Base-by-base conservation (phyloP, 1,140 invertebrate species). In the Meloidogyne floridensis region DNA sequence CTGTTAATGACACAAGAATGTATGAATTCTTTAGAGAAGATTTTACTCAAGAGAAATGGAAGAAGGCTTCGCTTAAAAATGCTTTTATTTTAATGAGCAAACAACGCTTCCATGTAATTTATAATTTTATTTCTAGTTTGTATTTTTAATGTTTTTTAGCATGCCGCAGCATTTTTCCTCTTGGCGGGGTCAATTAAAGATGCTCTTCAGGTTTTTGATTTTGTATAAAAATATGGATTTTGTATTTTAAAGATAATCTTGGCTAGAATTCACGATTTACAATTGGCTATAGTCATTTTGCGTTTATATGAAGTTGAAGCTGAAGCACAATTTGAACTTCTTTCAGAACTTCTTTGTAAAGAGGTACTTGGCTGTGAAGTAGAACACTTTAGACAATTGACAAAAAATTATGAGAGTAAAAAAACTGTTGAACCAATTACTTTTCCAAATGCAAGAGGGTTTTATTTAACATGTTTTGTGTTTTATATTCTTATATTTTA, bases 41-140 rank as follows among this genome's bases (percentile, higher is more conserved):
- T 89, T 99, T 99, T 88, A 91, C 91, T 2, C 93, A 97, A 90
- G 97, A 87, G 91, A 96, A 84, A 77, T 98, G 96, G 96, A 93
- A 96, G 8, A 98, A 96, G 90, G 96, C 96, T 5, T 97, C 97
- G 0, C 90, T 98, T 42, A 99, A 98, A 92, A 99, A 99, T 91
- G 97, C 97, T 0, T 99, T 96, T 90, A 95, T 95, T 7, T 91
- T 99, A 15, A 92, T 99, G 8, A 96, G 96, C 1, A 97, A 96
- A 90, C 97, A 99, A 90, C 91, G 96, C 74, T 98, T 98, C 90
- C 94, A 65, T n/a, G 59, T 65, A 65, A n/a, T 5, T n/a, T 65
- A 11, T 2, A n/a, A n/a, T 65, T 65, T n/a, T 15, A 7, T 2
- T n/a, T 65, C 15, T 4, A 65, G 32, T 32, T 32, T 32, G 32